Evolutionary conservation across 2,113 vertebrate species (phyloP).

Genomic region (Python bivittatus): DNA sequence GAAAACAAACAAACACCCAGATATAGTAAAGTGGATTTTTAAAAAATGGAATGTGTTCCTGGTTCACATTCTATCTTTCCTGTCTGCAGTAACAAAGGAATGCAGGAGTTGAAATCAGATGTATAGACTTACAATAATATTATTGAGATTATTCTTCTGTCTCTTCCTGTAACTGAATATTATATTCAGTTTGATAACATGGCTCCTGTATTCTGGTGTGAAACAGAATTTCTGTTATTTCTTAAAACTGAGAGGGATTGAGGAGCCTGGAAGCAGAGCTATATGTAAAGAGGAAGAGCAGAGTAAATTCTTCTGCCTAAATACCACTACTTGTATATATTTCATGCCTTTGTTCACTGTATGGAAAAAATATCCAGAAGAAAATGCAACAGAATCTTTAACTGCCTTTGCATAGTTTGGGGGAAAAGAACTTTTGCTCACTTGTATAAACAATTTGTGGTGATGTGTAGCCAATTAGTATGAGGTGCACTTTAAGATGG

Average conservation of each 20-base stretch:
- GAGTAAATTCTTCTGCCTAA: not conserved
- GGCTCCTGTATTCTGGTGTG: not conserved
- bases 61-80: not conserved
- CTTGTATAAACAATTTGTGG: conserved; percentile 28
- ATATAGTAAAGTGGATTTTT: not conserved
- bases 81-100: not conserved
- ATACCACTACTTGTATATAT: not conserved
- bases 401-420: not conserved
- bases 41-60: not conserved
- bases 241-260: not conserved
- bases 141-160: not conserved
- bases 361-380: not conserved
- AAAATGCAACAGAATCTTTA: not conserved
- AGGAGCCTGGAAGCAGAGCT: not conserved
- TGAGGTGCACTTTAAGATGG: conserved; percentile 22
- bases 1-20: not conserved
- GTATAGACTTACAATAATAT: not conserved
- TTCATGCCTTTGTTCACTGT: not conserved
- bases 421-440: not conserved
- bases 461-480: conserved; percentile 54
- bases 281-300: not conserved
- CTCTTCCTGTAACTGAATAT: not conserved
- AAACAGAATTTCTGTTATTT: not conserved
- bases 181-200: not conserved
- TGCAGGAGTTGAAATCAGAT: not conserved